Percentiles rank a stretch among this genome's conserved stretches.
Conservation (phyloP, 2,113 vertebrate species). For the Ictalurus punctatus region DNA sequence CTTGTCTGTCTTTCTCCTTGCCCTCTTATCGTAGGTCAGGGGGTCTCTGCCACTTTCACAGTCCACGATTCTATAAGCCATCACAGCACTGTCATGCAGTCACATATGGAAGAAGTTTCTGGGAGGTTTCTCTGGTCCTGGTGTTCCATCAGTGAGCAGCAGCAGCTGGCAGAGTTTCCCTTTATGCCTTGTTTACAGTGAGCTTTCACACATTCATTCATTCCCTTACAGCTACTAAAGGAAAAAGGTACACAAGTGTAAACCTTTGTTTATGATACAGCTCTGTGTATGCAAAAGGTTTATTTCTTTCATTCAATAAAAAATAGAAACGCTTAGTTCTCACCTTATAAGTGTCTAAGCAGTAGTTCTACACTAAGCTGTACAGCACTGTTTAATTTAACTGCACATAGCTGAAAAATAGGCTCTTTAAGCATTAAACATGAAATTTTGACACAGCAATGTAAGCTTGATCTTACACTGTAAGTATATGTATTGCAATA, state of each 20-base stretch:
- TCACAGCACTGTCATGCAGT: conserved; percentile 63
- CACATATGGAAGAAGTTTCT: conserved; percentile 66
- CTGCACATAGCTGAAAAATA: neutral
- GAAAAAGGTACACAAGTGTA: conserved; percentile 7
- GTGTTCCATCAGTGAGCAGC: conserved; percentile 47
- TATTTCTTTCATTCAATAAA: conserved; percentile 7
- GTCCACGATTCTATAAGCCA: conserved; percentile 62
- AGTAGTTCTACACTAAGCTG: no score
- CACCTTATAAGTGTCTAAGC: neutral
- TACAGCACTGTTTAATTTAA: neutral
- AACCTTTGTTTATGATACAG: conserved; percentile 39
- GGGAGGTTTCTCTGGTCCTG: conserved; percentile 55
- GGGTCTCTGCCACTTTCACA: neutral
- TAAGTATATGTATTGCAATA: neutral
- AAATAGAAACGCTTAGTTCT: neutral
- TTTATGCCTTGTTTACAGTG: conserved; percentile 66
- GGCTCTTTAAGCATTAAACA: neutral
- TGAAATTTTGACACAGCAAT: neutral
- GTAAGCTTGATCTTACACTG: neutral
- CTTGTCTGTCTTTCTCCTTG: conserved; percentile 53
- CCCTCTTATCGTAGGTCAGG: conserved; percentile 27
- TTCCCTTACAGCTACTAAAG: conserved; percentile 26
- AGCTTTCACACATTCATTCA: conserved; percentile 60
- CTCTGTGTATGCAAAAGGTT: neutral
- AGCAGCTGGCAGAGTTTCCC: conserved; percentile 61